A percentile compares a stretch with the other conserved stretches of the same genome.
phyloP scores from a whole-genome alignment of 2,888 invertebrate genomes.

The Onchidella celtica region DNA sequence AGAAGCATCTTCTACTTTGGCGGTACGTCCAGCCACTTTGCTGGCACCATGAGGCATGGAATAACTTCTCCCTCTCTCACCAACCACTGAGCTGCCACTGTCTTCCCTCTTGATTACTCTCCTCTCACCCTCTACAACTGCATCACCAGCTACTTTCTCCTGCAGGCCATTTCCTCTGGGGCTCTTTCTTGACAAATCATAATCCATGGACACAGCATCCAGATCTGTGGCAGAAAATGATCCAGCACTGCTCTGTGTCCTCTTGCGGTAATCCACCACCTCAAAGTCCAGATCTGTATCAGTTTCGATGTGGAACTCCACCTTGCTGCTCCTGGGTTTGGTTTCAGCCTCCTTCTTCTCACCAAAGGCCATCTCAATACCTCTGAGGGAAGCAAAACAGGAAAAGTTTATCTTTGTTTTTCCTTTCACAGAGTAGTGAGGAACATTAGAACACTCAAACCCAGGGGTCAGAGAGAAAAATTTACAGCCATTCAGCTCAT shows the following conservation, averaged over 20 bases:
- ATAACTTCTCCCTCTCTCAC: conserved; percentile 2
- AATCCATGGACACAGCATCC: conserved; percentile 23
- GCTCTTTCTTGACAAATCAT: not conserved
- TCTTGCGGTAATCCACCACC: not conserved
- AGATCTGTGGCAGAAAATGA: not conserved
- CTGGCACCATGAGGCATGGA: not conserved
- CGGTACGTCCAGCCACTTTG: not conserved
- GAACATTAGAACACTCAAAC: no score
- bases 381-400: no score
- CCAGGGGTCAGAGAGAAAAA: no score
- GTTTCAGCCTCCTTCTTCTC: no score
- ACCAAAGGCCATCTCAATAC: no score
- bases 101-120: not conserved
- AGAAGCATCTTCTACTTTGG: not conserved
- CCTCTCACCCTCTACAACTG: not conserved
- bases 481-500: no score
- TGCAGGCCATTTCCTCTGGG: not conserved
- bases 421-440: no score
- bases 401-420: no score
- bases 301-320: not conserved
- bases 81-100: not conserved
- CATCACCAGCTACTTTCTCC: not conserved
- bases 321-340: not conserved
- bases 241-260: not conserved
- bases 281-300: conserved; percentile 9